phyloP scores from a whole-genome alignment of 1,140 invertebrate species.

The Berghia stephanieae region DNA sequence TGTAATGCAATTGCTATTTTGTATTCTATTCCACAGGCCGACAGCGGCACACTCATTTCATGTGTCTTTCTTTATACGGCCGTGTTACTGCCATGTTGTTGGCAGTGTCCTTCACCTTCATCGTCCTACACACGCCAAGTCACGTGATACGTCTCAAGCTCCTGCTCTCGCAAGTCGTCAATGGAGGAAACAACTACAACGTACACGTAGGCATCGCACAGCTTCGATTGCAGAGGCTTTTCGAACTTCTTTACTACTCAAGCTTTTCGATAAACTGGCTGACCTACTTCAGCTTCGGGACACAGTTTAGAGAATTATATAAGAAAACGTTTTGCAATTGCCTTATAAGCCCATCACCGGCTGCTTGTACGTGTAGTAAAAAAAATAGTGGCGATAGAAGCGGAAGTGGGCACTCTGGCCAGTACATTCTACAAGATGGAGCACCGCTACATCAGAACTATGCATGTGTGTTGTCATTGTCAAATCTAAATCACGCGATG shows the following conservation, averaged over 20 bases:
- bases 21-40: no score
- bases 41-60: constrained; percentile 19
- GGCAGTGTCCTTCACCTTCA: constrained; percentile 81
- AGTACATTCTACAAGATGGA: no score
- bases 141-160: constrained; percentile 62
- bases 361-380: not conserved
- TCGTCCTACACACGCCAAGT: constrained; percentile 80
- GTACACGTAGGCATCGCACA: constrained; percentile 28
- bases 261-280: constrained; percentile 88
- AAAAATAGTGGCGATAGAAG: not conserved
- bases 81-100: constrained; percentile 85
- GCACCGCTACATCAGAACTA: no score
- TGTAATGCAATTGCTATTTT: no score
- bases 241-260: constrained; percentile 76
- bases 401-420: no score
- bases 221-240: constrained; percentile 70
- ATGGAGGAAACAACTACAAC: not conserved
- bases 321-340: constrained; percentile 24
- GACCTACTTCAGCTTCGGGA: constrained; percentile 72
- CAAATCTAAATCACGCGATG: not conserved
- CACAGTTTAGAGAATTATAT: constrained; percentile 47
- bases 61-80: constrained; percentile 68
- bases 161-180: constrained; percentile 40
- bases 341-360: not conserved
- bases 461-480: not conserved